These are phyloP conservation scores for Orius laevigatus DNA, from an alignment of 1,140 invertebrate genomes.

Conservation along the genomic window DNA sequence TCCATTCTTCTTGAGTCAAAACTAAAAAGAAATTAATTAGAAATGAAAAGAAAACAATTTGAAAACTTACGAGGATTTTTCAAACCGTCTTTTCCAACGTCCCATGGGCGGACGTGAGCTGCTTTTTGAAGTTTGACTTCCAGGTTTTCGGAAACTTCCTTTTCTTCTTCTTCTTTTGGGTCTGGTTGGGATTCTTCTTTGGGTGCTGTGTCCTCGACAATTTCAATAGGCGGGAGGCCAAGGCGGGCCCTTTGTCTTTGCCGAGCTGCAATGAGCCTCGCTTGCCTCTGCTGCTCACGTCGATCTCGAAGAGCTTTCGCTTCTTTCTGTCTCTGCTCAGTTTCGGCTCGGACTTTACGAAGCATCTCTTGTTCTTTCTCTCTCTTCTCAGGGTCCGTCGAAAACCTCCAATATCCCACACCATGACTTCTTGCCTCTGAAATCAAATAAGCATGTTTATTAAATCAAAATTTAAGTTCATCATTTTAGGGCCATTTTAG, in stretches of 20 bases:
- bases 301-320: slow-evolving; percentile 43
- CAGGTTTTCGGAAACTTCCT: slow-evolving; percentile 14
- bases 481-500: too few species aligned
- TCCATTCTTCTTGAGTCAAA: slow-evolving; percentile 66
- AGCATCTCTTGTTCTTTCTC: slow-evolving; percentile 59
- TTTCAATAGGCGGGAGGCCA: slow-evolving; percentile 41
- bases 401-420: slow-evolving; percentile 76
- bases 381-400: slow-evolving; percentile 61
- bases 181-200: slow-evolving; percentile 26
- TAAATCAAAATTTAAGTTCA: not conserved
- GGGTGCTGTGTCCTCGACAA: not conserved
- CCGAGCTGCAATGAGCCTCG: slow-evolving; percentile 58
- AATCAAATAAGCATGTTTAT: slow-evolving; percentile 22
- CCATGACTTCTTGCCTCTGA: slow-evolving; percentile 73
- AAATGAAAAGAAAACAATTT: not conserved
- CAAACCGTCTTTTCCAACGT: slow-evolving; percentile 37
- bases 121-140: slow-evolving; percentile 19
- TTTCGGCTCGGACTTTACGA: slow-evolving; percentile 49
- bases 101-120: slow-evolving; percentile 43
- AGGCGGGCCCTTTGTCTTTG: slow-evolving; percentile 56
- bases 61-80: slow-evolving; percentile 17
- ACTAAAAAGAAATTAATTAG: slow-evolving; percentile 20
- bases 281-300: slow-evolving; percentile 50
- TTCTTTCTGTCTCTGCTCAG: slow-evolving; percentile 44
- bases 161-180: slow-evolving; percentile 24